These are phyloP conservation scores for Bursaphelenchus okinawaensis DNA, from an alignment of 2,888 invertebrate species.

Conservation along the genomic window DNA sequence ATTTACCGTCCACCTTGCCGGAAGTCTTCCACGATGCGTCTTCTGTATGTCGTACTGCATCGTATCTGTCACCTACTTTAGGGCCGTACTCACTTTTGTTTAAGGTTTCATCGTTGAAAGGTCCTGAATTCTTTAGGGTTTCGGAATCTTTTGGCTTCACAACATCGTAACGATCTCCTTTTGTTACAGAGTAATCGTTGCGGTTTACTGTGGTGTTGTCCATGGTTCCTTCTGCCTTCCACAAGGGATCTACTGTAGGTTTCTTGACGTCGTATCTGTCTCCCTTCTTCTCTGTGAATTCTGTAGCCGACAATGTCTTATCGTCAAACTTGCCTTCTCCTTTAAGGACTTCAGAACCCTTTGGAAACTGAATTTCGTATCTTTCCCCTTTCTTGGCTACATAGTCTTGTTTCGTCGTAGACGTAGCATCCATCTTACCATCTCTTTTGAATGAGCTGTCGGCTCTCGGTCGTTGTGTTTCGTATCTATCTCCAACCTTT, in stretches of 20 bases:
- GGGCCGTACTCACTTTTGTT: constrained; percentile 28
- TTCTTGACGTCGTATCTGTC: constrained; percentile 21
- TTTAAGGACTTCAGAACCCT: constrained; percentile 29
- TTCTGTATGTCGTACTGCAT: constrained; percentile 9
- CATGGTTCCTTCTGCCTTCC: constrained; percentile 9
- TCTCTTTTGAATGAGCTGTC: neutral
- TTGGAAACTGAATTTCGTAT: constrained; percentile 21
- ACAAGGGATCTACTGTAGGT: constrained; percentile 11
- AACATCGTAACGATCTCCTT: constrained; percentile 32
- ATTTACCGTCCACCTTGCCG: constrained; percentile 20
- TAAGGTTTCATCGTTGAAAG: constrained; percentile 25
- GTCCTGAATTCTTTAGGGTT: constrained; percentile 32
- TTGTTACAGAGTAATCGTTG: constrained; percentile 11
- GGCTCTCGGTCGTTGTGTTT: neutral
- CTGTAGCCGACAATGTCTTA: constrained; percentile 20
- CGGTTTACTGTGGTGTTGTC: neutral
- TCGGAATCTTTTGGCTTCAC: constrained; percentile 35
- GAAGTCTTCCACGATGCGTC: neutral
- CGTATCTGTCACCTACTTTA: constrained; percentile 26
- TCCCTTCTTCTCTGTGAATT: constrained; percentile 20
- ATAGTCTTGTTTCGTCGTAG: constrained; percentile 16
- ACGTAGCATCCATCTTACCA: constrained; percentile 17
- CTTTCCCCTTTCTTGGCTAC: constrained; percentile 18
- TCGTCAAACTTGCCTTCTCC: constrained; percentile 21
- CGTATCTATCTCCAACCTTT: neutral